Base-by-base conservation (phyloP, 2,888 invertebrate genomes). In the Allacma fusca region DNA sequence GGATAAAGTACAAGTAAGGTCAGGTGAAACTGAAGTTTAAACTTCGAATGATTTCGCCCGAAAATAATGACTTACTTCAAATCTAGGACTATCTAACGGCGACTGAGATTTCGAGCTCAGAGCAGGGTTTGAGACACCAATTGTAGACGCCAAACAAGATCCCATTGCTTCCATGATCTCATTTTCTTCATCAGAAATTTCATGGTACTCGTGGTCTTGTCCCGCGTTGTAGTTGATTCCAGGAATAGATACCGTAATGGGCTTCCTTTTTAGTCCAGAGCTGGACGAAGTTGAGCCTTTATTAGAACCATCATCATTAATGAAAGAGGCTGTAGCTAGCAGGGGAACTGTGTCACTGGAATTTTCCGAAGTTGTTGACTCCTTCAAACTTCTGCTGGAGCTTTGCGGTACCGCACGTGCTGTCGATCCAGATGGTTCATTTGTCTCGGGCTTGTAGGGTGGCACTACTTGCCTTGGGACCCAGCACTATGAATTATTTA, bases 121-220 rank as follows among this genome's bases (percentile, higher is more conserved):
- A 26, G 83, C 84, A 62, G 83, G 83, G 75, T 84, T 84, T 29
- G 81, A 81, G 0, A 82, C 77, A 23, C 84, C 84, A 23, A 81
- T 79, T 40, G 79, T 78, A 5, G 44, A 59, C 21, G 26, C 57
- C 50, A 78, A 67, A 34, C 79, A 64, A 57, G 75, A 78, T 71
- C 80, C 75, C 2, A 75, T 75, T n/a, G 74, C 79, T 40, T 74
- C 80, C 13, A 83, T 80, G n/a, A 82, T 78, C 50, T 83, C 83
- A 84, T 89, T 89, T 84, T 93, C 93, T 85, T 93, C 93, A 86
- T 94, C 93, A 77, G 93, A 93, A 81, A 94, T 94, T 87, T 94
- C 93, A 85, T 94, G 93, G 85, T 94, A 94, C 84, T 94, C 93
- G 85, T 94, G 93, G 85, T 91, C 91, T 85, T 65, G 70, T 43